Base-by-base conservation (phyloP, 2,888 invertebrate species). In the Allygus modestus region DNA sequence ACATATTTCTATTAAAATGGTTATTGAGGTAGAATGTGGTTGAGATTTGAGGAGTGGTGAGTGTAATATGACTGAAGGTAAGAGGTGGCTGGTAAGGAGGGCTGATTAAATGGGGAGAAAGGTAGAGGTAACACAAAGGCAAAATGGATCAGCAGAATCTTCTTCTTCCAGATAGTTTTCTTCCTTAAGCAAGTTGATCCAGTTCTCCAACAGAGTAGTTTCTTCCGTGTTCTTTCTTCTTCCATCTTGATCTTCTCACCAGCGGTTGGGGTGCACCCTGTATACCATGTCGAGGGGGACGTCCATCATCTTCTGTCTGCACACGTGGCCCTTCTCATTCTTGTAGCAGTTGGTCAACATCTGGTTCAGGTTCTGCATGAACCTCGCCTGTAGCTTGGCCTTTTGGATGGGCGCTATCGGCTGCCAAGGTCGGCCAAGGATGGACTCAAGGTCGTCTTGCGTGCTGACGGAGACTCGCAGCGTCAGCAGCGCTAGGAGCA, bases 231-330 rank as follows among this genome's bases (percentile, higher is more conserved):
- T 46, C 37, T 9, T 1, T 46, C 46, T 12, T 46, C 46, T 9
- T 54, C 23, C 54, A 20, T 54, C 54, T 54, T 23, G 20, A 15
- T 54, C 54, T 54, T 11, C 54, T 54, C 54, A 77, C 75, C 75
- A 77, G 17, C 75, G 75, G 75, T 77, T 37, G 28, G 75, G 75
- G 46, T 77, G 75, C 17, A 77, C 75, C 28, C 75, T 46, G 46
- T 77, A 77, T 1, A 77, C 75, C 43, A 46, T 41, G 75, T 77
- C 75, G 23, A 77, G 28, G 0, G 75, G 75, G 11, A 77, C 75
- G 46, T 77, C 75, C 75, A 77, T 77, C 75, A 77, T 77, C 75
- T 51, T 77, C 75, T 77, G 46, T 77, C 75, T 1, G 46, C 75
- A 77, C 75, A 77, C 75, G 46, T 77, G 41, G 2, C 15, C 15